Evolutionary conservation across 1,140 invertebrate species (phyloP), one percentile per base, ranked within the genome.

Genomic region (Drosophila busckii): DNA sequence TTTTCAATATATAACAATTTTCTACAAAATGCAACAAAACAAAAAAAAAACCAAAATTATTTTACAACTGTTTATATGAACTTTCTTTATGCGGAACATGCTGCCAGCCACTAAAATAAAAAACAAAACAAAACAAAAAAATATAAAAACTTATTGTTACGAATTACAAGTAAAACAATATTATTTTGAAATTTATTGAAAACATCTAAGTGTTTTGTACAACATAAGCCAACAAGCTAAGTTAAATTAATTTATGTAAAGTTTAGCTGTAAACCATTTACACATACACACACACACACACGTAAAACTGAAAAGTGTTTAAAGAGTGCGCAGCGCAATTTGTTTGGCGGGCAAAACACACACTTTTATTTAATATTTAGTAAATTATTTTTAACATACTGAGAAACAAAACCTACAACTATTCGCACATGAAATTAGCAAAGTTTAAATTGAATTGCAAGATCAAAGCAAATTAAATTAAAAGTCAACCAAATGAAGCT

Each of bases 161-260:
- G n/a, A n/a, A n/a, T n/a, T n/a, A n/a, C n/a, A n/a, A n/a, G n/a
- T n/a, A n/a, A n/a, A 25, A 25, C 23, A 25, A 45, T 48, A 40
- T 65, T 25, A 53, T 65, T 64, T 60, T 38, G 68, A 58, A 69
- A 80, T 60, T 67, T 65, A 75, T 65, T 64, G 44, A 48, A 82
- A 48, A n/a, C n/a, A 75, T 80, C 73, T 80, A 69, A 80, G 73
- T 80, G 75, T 82, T 78, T 78, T 71, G 67, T 58, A 80, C 54
- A 50, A 50, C 52, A 34, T 20, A 28, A 60, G n/a, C n/a, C 45
- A 49, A 64, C 58, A 49, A 52, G 38, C 16, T 32, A 58, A 45
- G 45, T 44, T 22, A 23, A 31, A 53, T 29, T 45, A 44, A 70
- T 34, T 22, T 45, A 56, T 40, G 28, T 56, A 61, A 54, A 50